Evolutionary conservation across 1,140 invertebrate species (phyloP).

Genomic region (Anthonomus grandis): DNA sequence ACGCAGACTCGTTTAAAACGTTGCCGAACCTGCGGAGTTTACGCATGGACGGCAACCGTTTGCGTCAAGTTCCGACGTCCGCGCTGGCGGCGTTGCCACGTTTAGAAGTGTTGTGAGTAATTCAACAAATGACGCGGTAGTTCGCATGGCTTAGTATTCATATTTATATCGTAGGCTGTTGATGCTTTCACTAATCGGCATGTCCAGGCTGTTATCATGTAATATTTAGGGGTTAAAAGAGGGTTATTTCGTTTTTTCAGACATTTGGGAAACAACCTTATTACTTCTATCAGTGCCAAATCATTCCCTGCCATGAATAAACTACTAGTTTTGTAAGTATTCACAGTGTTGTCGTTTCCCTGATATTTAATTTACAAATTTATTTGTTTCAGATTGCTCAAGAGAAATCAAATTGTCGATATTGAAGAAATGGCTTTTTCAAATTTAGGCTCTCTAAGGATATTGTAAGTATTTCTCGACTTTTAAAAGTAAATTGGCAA

Average conservation of each 20-base stretch:
- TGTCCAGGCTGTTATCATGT: no score
- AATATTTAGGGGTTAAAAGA: no score
- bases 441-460: constrained; percentile 61
- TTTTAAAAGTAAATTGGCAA: not conserved
- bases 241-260: constrained; percentile 53
- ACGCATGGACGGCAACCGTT: constrained; percentile 63
- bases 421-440: constrained; percentile 64
- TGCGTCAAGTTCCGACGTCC: constrained; percentile 58
- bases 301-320: constrained; percentile 60
- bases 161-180: no score
- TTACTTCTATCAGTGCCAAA: constrained; percentile 59
- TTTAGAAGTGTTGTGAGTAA: constrained; percentile 68
- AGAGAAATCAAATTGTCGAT: constrained; percentile 63
- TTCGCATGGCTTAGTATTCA: no score
- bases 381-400: constrained; percentile 57
- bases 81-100: constrained; percentile 57
- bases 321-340: constrained; percentile 66
- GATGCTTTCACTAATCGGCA: no score
- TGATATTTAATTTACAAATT: not conserved
- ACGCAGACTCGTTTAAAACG: constrained; percentile 54
- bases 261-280: constrained; percentile 65
- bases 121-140: no score
- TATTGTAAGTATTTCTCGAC: constrained; percentile 62
- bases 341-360: not conserved
- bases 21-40: constrained; percentile 60